Evolutionary conservation across 2,888 invertebrate species (phyloP), one percentile per base, ranked within the genome.

Genomic region (Leptodirus hochenwartii): DNA sequence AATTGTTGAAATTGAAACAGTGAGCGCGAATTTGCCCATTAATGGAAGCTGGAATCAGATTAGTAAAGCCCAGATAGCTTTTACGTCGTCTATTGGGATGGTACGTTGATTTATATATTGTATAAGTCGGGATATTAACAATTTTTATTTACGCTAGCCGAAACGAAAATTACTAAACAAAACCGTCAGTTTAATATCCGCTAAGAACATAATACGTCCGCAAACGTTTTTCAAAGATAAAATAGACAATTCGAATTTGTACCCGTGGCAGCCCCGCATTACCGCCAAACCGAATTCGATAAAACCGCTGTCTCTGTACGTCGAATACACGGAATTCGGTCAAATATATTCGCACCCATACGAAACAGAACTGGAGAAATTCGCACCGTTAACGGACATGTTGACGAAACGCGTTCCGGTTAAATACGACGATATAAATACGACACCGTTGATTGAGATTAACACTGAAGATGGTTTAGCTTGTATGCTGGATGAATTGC

Each of bases 271-370:
- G 28, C 93, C 93, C 0, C 66, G 69, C 42, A 70, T 95, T 27
- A 75, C 66, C 27, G 72, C 79, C 15, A 95, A 95, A 50, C 91
- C 88, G 0, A 84, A 95, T 58, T 75, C 79, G 5, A 48, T 84
- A 8, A 80, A 77, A 46, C 85, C 90, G 0, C 56, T 88, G 6
- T 71, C 79, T 1, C 54, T 85, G 30, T 64, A 72, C 34, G 61
- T 78, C 1, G 69, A 81, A 11, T 70, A 73, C 45, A 65, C 65
- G 33, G 72, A 71, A 2, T 55, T 64, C 13, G 59, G 68, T 5
- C 56, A 64, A 34, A 81, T 77, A 30, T 84, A 69, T 52, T 69
- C 75, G 37, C 90, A 95, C 59, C 93, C 95, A 0, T 95, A 93
- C 51, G 71, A 79, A 47, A 65, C 67, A 44, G 93, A 95, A 51